A percentile compares a stretch with the other conserved stretches of the same genome.
phyloP scores from a whole-genome alignment of 2,113 vertebrate genomes.

The Rhadina sibilatrix region DNA sequence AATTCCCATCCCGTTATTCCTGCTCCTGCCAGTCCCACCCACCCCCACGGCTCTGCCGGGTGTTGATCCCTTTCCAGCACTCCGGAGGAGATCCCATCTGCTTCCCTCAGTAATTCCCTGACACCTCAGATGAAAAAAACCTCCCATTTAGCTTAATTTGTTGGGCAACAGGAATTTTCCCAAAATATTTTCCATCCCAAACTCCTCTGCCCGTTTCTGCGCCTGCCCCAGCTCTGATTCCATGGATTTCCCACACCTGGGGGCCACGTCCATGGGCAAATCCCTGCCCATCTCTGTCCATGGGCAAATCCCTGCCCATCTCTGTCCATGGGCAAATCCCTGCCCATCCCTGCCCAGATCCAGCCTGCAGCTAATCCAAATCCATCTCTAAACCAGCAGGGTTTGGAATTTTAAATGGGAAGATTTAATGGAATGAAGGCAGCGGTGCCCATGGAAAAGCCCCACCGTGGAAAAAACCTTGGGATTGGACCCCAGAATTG shows the following conservation, averaged over 20 bases:
- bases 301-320: neutral
- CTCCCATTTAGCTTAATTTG: neutral
- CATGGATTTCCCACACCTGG: rapidly evolving
- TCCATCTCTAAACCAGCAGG: neutral
- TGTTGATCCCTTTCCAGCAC: slow-evolving; percentile 18
- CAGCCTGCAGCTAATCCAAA: neutral
- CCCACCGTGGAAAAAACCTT: rapidly evolving
- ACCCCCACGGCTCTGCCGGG: neutral
- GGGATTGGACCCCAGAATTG: neutral
- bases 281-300: neutral
- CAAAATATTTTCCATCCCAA: neutral
- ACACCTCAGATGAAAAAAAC: neutral
- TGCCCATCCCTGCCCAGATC: neutral
- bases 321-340: neutral
- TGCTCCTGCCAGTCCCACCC: neutral
- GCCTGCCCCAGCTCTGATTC: neutral
- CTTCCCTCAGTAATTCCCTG: slow-evolving; percentile 24
- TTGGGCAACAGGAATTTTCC: neutral
- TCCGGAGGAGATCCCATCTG: slow-evolving; percentile 4
- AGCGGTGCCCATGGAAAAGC: rapidly evolving
- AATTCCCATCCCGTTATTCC: neutral
- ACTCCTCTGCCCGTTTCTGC: neutral
- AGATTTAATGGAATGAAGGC: neutral
- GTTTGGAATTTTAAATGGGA: neutral
- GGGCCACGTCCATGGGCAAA: neutral